Evolutionary conservation across 2,113 vertebrate genomes (phyloP).

Genomic region (Pontoporia blainvillei): DNA sequence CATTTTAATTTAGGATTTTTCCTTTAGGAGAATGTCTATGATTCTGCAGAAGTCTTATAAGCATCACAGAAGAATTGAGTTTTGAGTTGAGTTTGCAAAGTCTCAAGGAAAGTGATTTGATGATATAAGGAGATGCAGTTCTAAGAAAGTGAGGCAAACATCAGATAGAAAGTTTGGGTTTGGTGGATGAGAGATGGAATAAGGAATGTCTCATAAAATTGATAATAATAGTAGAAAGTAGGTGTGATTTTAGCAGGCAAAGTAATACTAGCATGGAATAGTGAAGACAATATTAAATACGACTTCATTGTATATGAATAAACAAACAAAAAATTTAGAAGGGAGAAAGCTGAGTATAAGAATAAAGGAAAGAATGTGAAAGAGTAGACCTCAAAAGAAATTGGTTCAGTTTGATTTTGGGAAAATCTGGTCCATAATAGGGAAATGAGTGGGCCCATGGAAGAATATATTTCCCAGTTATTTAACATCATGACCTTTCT

Average conservation of each 20-base stretch:
- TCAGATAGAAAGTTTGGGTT: background rate
- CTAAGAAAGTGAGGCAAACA: background rate
- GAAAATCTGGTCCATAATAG: background rate
- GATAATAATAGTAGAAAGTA: background rate
- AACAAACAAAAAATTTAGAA: background rate
- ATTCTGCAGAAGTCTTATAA: background rate
- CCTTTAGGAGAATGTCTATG: background rate
- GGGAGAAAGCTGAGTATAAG: background rate
- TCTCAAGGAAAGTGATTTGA: background rate
- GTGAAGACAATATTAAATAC: background rate
- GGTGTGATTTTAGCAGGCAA: background rate
- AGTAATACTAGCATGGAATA: background rate
- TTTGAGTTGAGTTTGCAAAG: background rate
- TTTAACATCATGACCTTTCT: background rate
- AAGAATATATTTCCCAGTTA: background rate
- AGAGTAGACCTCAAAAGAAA: background rate
- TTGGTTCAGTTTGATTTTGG: background rate
- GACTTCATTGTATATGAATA: background rate
- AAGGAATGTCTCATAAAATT: background rate
- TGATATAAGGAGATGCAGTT: background rate
- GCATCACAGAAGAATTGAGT: background rate
- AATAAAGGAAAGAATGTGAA: background rate
- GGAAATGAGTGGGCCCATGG: background rate
- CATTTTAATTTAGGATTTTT: constrained; percentile 2
- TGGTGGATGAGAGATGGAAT: background rate